phyloP scores from a whole-genome alignment of 2,113 vertebrate genomes.

The Rhagologus leucostigma region DNA sequence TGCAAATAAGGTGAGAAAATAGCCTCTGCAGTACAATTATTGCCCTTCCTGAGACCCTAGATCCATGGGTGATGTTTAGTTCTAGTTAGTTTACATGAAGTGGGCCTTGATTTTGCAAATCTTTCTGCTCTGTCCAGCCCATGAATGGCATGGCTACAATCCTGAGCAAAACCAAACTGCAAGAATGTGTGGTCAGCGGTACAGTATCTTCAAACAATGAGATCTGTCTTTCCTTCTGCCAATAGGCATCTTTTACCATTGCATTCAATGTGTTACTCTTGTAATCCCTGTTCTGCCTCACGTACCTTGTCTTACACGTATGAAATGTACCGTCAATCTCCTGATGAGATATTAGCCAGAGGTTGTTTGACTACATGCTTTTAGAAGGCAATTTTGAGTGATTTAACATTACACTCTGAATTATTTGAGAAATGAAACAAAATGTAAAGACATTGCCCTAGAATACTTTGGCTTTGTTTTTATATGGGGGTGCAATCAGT shows the following conservation, averaged over 20 bases:
- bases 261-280: background rate
- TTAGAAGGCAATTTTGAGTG: background rate
- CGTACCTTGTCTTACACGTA: background rate
- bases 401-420: background rate
- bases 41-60: background rate
- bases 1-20: background rate
- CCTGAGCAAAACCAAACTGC: background rate
- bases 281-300: background rate
- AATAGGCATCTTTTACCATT: background rate
- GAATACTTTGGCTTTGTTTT: background rate
- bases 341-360: background rate
- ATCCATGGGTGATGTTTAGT: background rate
- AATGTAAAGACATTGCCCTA: background rate
- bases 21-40: background rate
- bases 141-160: background rate
- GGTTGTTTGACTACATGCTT: background rate
- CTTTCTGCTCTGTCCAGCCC: background rate
- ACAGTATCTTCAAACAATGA: background rate
- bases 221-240: background rate
- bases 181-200: background rate
- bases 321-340: background rate
- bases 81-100: background rate
- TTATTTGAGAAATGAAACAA: background rate
- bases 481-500: background rate
- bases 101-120: background rate